Conservation (phyloP, 2,113 vertebrate genomes). For the Aramus guarauna region DNA sequence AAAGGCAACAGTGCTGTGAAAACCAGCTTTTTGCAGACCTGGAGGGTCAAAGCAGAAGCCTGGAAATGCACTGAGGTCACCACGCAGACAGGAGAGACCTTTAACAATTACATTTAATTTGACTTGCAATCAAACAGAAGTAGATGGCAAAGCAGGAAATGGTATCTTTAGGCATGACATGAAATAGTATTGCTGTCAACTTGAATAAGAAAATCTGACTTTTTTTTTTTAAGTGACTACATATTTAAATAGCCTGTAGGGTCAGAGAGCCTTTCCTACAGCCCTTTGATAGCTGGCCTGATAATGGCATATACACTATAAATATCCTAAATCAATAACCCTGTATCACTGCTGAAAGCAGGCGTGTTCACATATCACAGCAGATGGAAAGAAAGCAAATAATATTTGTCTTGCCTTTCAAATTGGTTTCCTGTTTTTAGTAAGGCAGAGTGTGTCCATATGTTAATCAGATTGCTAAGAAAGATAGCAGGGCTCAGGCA, state of each 20-base stretch:
- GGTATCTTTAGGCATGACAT: conserved; percentile 44
- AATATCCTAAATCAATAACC: conserved; percentile 56
- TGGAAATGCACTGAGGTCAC: conserved; percentile 47
- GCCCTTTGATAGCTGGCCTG: conserved; percentile 26
- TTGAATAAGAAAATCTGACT: conserved; percentile 28
- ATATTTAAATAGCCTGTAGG: conserved; percentile 15
- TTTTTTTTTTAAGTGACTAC: background rate
- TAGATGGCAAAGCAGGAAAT: conserved; percentile 62
- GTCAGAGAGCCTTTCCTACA: conserved; percentile 11
- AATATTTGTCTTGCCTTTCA: conserved; percentile 67
- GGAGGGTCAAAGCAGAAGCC: conserved; percentile 41
- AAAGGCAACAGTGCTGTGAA: background rate
- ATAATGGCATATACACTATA: conserved; percentile 23
- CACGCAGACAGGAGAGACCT: background rate
- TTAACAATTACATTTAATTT: conserved; percentile 40
- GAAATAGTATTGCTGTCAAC: conserved; percentile 63
- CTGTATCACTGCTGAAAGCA: conserved; percentile 36
- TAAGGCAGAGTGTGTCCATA: conserved; percentile 64
- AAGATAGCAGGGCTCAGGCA: conserved; percentile 53
- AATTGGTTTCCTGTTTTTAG: conserved; percentile 66
- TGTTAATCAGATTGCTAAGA: conserved; percentile 65
- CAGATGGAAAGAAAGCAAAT: conserved; percentile 70
- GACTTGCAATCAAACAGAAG: conserved; percentile 51
- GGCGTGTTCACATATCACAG: background rate
- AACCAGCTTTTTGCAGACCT: conserved; percentile 29